Evolutionary conservation across 2,888 invertebrate species (phyloP), one percentile per base, ranked within the genome.

Genomic region (Pristionchus mayeri): DNA sequence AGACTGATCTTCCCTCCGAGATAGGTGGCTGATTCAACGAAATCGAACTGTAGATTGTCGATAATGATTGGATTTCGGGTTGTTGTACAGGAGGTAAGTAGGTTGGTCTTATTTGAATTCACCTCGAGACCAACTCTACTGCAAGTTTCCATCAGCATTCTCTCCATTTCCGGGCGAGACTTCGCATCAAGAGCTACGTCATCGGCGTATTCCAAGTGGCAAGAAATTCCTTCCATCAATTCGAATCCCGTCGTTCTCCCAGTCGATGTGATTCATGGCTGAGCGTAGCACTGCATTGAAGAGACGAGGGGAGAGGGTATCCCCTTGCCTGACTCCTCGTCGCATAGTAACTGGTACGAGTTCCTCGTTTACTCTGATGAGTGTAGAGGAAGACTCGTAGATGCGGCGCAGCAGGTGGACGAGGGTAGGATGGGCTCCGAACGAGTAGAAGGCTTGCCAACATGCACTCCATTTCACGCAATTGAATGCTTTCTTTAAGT

Each of bases 401-500:
- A 76, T 3, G 2, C 76, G 13, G 0, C 48, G 44, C 18, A 76
- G 30, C 1, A 76, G 27, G 18, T 50, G 30, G 27, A 76, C 16
- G 48, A 76, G 76, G 3, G 76, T 48, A 1, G 76, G 48, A 27
- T 76, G 76, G 18, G 13, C 37, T 27, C 76, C 76, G 16, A n/a
- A 30, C 3, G 48, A 13, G 24, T 24, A 48, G 48, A 76, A 48
- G 2, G 76, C 4, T 16, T 76, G 30, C 76, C 76, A 76, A 3
- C 16, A 16, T 3, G 76, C 76, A 27, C 6, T 76, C 76, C 76
- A 76, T 48, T 76, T 48, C 16, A 76, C 76, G 2, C 27, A 48
- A 18, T 76, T 24, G 48, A 76, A 48, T 3, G 76, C 76, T 16
- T 76, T 76, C 21, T 48, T 44, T 44, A 76, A 76, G 18, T 76